A percentile compares a stretch with the other conserved stretches of the same genome.
Conservation (phyloP, 2,113 vertebrate species). For the Myiopsitta monachus region DNA sequence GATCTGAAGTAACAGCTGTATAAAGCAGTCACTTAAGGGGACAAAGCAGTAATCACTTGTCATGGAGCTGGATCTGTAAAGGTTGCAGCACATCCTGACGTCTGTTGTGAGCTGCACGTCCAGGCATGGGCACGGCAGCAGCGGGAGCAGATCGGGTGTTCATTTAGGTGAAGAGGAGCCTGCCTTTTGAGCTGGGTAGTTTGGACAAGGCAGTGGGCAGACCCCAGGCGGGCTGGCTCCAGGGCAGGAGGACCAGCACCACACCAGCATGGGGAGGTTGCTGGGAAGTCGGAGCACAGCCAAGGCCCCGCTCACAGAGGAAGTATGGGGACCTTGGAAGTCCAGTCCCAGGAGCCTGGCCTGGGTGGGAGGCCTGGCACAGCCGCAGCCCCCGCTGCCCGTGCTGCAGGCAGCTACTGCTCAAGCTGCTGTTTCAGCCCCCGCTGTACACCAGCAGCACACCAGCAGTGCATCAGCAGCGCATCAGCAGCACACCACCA, state of each 20-base stretch:
- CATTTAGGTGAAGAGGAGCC: not conserved
- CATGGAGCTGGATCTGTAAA: not conserved
- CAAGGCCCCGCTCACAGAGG: not conserved
- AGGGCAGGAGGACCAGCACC: not conserved
- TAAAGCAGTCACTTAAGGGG: not conserved
- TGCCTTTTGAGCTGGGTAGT: not conserved
- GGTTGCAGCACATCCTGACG: not conserved
- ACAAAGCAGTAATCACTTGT: not conserved
- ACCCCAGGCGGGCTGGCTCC: not conserved
- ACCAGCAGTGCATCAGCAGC: rapidly evolving
- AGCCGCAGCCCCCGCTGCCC: not conserved
- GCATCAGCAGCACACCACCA: no score
- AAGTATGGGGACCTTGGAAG: not conserved
- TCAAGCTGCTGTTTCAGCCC: not conserved
- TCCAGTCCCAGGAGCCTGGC: not conserved
- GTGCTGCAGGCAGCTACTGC: not conserved
- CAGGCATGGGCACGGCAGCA: rapidly evolving
- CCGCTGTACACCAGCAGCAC: no score
- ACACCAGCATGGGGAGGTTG: rapidly evolving
- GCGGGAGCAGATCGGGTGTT: rapidly evolving
- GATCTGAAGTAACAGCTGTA: not conserved
- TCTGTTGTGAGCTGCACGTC: not conserved
- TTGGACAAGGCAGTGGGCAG: not conserved
- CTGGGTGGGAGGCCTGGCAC: not conserved
- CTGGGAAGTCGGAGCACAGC: not conserved